These are phyloP conservation scores for Plagodis dolabraria DNA, from an alignment of 2,888 invertebrate species.

Conservation along the genomic window DNA sequence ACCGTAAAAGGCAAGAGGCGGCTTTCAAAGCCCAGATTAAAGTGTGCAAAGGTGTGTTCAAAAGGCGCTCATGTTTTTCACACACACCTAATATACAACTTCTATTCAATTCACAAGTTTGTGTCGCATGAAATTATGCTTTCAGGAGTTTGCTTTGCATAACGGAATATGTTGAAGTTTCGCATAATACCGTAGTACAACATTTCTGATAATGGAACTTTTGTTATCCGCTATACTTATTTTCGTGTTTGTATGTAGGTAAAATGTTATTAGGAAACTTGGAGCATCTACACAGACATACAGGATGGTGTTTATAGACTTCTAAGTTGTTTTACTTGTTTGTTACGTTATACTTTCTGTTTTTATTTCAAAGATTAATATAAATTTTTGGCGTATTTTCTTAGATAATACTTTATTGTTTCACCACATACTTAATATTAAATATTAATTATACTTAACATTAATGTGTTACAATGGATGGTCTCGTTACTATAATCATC, in stretches of 20 bases:
- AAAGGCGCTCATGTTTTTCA: conserved; percentile 39
- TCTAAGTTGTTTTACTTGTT: background rate
- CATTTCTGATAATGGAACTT: conserved; percentile 14
- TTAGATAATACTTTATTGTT: too few relatives aligned
- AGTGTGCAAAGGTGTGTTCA: conserved; percentile 50
- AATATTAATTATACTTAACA: too few relatives aligned
- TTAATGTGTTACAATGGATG: too few relatives aligned
- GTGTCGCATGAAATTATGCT: conserved; percentile 45
- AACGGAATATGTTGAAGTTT: conserved; percentile 36
- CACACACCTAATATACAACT: conserved; percentile 36
- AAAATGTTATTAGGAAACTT: conserved; percentile 18
- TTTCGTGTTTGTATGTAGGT: conserved; percentile 8
- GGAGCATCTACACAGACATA: background rate
- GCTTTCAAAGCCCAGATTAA: conserved; percentile 52
- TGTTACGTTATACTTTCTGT: background rate
- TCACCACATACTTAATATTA: too few relatives aligned
- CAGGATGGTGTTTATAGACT: background rate
- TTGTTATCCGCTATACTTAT: conserved; percentile 3
- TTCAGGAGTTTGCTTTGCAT: conserved; percentile 37
- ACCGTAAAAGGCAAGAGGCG: conserved; percentile 41
- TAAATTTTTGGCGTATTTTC: too few relatives aligned
- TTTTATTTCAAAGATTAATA: too few relatives aligned
- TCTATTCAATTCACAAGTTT: conserved; percentile 46
- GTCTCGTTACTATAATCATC: too few relatives aligned
- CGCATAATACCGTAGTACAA: conserved; percentile 5